Evolutionary conservation across 2,888 invertebrate species (phyloP), one percentile per base, ranked within the genome.

Genomic region (Callosobruchus maculatus): DNA sequence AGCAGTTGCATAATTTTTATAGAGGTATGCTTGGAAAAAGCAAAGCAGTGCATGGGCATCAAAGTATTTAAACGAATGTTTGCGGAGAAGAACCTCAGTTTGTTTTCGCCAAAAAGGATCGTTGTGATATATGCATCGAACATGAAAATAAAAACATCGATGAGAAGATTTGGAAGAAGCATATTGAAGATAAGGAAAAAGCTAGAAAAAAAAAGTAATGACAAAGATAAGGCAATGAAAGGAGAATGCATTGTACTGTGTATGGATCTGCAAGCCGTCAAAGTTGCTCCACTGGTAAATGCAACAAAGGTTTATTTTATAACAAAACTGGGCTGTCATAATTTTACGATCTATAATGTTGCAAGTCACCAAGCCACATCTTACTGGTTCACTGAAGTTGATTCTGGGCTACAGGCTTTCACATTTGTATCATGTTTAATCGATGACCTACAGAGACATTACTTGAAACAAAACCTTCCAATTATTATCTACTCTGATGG

Each of bases 211-310:
- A 68, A 30, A 21, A 71, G 68, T 7, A 21, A 22, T 21, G 77
- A 76, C 67, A 72, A 71, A 49, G 20, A 67, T 30, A 72, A 20
- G 22, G 72, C 72, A 31, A 31, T 70, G 22, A 22, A 67, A 18
- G 31, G 70, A 22, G 70, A 75, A 70, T 72, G 74, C n/a, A 72
- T 77, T 70, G 7, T 71, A 22, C 21, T 77, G 21, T 69, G 70
- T 49, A 77, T 77, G 76, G 70, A 76, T 70, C 31, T 77, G 21
- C 77, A 76, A 71, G 77, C 76, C 2, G 75, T 77, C 0, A 77
- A 76, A 72, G 70, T 74, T 67, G n/a, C n/a, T n/a, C n/a, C n/a
- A n/a, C n/a, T n/a, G n/a, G n/a, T n/a, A n/a, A n/a, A n/a, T n/a
- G n/a, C n/a, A n/a, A n/a, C n/a, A n/a, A n/a, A n/a, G n/a, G n/a